phyloP scores from a whole-genome alignment of 2,888 invertebrate species.

The Mythimna ferrago region DNA sequence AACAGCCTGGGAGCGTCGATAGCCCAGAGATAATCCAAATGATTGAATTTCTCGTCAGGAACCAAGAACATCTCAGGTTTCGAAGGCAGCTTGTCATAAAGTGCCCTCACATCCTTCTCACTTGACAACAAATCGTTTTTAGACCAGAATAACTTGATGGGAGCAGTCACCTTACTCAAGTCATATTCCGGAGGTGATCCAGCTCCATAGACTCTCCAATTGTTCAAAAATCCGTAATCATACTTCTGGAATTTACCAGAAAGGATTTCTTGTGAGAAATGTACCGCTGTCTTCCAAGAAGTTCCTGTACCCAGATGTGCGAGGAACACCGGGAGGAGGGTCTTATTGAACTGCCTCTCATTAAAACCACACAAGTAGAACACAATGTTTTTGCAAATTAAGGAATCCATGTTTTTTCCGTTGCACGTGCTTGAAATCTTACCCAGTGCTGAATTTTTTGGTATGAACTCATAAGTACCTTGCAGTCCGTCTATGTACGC shows the following conservation, averaged over 20 bases:
- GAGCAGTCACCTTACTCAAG: slow-evolving; percentile 90
- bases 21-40: slow-evolving; percentile 93
- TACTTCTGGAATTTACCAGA: slow-evolving; percentile 92
- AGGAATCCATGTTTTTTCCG: slow-evolving; percentile 84
- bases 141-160: slow-evolving; percentile 92
- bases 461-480: slow-evolving; percentile 93
- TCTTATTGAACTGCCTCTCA: slow-evolving; percentile 92
- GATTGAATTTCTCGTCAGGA: slow-evolving; percentile 92
- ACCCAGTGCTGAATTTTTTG: slow-evolving; percentile 91
- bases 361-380: slow-evolving; percentile 94
- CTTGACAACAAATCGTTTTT: slow-evolving; percentile 94
- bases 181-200: slow-evolving; percentile 92
- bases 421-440: slow-evolving; percentile 91
- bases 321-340: slow-evolving; percentile 92
- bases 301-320: slow-evolving; percentile 94
- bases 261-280: slow-evolving; percentile 92
- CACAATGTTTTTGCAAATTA: slow-evolving; percentile 93
- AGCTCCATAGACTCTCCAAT: slow-evolving; percentile 90
- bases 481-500: slow-evolving; percentile 91
- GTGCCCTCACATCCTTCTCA: slow-evolving; percentile 90
- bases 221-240: slow-evolving; percentile 92
- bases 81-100: slow-evolving; percentile 86
- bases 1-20: slow-evolving; percentile 91
- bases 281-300: slow-evolving; percentile 93
- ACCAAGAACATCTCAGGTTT: slow-evolving; percentile 90